Evolutionary conservation across 2,113 vertebrate species (phyloP), one percentile per base, ranked within the genome.

Genomic region (Nycticorax nycticorax): DNA sequence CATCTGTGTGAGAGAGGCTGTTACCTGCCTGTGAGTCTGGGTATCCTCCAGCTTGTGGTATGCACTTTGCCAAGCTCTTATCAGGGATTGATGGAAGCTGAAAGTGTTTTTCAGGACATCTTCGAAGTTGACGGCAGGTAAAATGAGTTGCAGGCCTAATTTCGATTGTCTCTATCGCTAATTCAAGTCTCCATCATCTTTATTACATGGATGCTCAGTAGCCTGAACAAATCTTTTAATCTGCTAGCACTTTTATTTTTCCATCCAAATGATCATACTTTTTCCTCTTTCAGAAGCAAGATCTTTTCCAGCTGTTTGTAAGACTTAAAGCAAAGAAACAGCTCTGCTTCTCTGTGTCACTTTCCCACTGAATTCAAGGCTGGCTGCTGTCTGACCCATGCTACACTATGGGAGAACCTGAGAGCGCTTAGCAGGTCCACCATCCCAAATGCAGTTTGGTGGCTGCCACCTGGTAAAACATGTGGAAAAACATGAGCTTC

Each of bases 371-470:
- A 13, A 45, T 32, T 67, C 22, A 37, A 35, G 39, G 18, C 47
- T 3, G 4, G 37, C 7, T 0, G 2, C 7, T 63, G 12, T 35
- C 30, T 79, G n/a, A 63, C 30, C 26, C 3, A 1, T 50, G 52
- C 64, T 62, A 33, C 63, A n/a, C 27, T 39, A 12, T 23, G 30
- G 24, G 3, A 12, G 10, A 2, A 69, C 17, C 26, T 12, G 33
- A 84, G 67, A 64, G 20, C 50, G 13, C 52, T 47, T 27, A 66
- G 56, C 37, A 47, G 48, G 30, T 75, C 84, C n/a, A 45, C 14
- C 27, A 63, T 59, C 32, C 62, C 52, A 84, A 41, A 79, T 15
- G 5, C 8, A 26, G 19, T 63, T 88, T 84, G 33, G 35, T 69
- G 67, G 43, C 27, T 84, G 35, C 30, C 28, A 57, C 37, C 12